Percentiles rank a stretch among this genome's conserved stretches.
These are phyloP conservation scores for Coboldia fuscipes DNA, from an alignment of 1,140 invertebrate genomes.

Conservation along the genomic window DNA sequence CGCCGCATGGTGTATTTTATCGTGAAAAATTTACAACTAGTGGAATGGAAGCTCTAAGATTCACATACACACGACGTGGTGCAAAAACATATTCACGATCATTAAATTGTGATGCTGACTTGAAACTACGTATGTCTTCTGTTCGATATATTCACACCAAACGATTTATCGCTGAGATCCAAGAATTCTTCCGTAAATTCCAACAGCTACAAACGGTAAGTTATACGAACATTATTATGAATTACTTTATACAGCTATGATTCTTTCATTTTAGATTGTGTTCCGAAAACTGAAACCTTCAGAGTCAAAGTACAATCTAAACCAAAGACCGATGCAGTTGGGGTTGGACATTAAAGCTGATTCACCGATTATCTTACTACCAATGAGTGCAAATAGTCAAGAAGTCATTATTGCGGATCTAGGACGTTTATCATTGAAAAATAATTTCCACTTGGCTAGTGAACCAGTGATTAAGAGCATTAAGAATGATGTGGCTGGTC, in stretches of 20 bases:
- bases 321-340: slow-evolving; percentile 11
- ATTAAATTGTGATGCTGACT: slow-evolving; percentile 36
- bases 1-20: slow-evolving; percentile 54
- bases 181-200: slow-evolving; percentile 73
- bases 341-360: slow-evolving; percentile 22
- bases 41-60: slow-evolving; percentile 58
- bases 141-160: slow-evolving; percentile 90
- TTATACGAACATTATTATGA: background rate
- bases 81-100: slow-evolving; percentile 1
- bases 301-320: slow-evolving; percentile 7
- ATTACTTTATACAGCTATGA: too few relatives aligned
- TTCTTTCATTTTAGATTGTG: slow-evolving; percentile 11
- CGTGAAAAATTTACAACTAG: slow-evolving; percentile 68
- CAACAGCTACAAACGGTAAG: slow-evolving; percentile 52
- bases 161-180: slow-evolving; percentile 71
- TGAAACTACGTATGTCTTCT: slow-evolving; percentile 65
- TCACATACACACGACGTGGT: slow-evolving; percentile 36
- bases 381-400: slow-evolving; percentile 58
- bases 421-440: slow-evolving; percentile 56
- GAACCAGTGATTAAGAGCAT: slow-evolving; percentile 30
- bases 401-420: slow-evolving; percentile 64
- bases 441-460: slow-evolving; percentile 43
- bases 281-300: slow-evolving; percentile 15
- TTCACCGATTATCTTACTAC: slow-evolving; percentile 71
- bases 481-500: slow-evolving; percentile 11